These are phyloP conservation scores for Drosophila anceps DNA, from an alignment of 2,888 invertebrate species.

Conservation along the genomic window DNA sequence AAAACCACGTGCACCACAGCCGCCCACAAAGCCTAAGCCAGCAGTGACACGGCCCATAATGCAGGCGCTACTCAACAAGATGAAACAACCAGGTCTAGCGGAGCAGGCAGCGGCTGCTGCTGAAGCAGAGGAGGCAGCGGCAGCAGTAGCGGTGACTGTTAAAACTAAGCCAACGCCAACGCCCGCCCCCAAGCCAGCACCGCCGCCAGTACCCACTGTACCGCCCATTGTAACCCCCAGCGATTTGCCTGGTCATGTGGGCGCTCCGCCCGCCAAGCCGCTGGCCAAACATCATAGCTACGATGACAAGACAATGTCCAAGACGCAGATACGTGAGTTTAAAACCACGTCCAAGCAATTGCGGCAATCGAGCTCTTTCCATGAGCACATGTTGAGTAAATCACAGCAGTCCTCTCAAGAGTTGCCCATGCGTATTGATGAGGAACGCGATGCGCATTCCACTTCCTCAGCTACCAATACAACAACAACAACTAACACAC, in stretches of 20 bases:
- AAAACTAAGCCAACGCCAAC: slow-evolving; percentile 39
- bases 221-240: slow-evolving; percentile 82
- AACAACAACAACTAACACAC: slow-evolving; percentile 86
- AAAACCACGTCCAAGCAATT: slow-evolving; percentile 87
- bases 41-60: slow-evolving; percentile 82
- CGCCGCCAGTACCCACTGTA: slow-evolving; percentile 85
- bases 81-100: slow-evolving; percentile 79
- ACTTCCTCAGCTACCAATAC: slow-evolving; percentile 83
- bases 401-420: slow-evolving; percentile 86
- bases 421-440: slow-evolving; percentile 86
- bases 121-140: slow-evolving; percentile 70
- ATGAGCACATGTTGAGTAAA: slow-evolving; percentile 87
- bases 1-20: slow-evolving; percentile 76
- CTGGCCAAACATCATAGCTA: slow-evolving; percentile 89
- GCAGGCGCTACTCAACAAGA: slow-evolving; percentile 82
- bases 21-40: slow-evolving; percentile 77
- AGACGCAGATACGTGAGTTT: slow-evolving; percentile 88
- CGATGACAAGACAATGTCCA: slow-evolving; percentile 88
- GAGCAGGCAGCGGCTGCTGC: slow-evolving; percentile 81
- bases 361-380: slow-evolving; percentile 88
- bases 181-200: slow-evolving; percentile 28
- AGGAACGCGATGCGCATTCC: slow-evolving; percentile 84
- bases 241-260: slow-evolving; percentile 73
- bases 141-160: slow-evolving; percentile 62
- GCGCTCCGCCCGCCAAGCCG: slow-evolving; percentile 87